Percentiles rank a stretch among this genome's conserved stretches.
Evolutionary conservation across 2,888 invertebrate species (phyloP).

Genomic region (Cartodere bifasciata): DNA sequence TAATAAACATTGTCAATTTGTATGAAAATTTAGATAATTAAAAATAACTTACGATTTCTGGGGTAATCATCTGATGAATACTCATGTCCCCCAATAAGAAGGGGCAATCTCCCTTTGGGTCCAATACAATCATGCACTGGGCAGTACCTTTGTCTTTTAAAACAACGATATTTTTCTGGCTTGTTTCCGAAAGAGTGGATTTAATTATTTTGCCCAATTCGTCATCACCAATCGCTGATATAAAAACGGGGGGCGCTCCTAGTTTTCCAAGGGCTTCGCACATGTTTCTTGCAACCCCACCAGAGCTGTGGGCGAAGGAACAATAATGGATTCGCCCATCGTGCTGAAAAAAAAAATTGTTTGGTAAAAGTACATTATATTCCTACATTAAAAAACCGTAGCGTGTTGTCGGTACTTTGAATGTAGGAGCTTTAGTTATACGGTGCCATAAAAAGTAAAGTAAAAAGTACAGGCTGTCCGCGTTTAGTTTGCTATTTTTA

Average conservation of each 20-base stretch:
- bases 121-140: conserved; percentile 64
- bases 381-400: no score
- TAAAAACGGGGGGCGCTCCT: conserved; percentile 48
- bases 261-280: conserved; percentile 74
- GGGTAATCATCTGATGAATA: conserved; percentile 57
- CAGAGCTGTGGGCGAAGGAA: conserved; percentile 50
- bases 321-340: conserved; percentile 71
- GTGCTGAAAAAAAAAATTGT: conserved; percentile 40
- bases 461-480: no score
- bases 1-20: not conserved
- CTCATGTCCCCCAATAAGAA: conserved; percentile 78
- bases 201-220: conserved; percentile 34
- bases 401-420: no score
- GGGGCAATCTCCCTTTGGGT: conserved; percentile 61
- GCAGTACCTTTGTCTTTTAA: conserved; percentile 43
- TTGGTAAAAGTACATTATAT: no score
- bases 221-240: conserved; percentile 71
- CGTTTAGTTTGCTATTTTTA: no score
- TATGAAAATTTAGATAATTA: not conserved
- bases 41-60: conserved; percentile 42
- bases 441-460: no score
- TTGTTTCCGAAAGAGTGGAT: conserved; percentile 29
- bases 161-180: conserved; percentile 26
- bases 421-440: no score
- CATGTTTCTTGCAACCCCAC: conserved; percentile 89